Base-by-base conservation (phyloP, 2,888 invertebrate genomes). In the Mellilla xanthometata region DNA sequence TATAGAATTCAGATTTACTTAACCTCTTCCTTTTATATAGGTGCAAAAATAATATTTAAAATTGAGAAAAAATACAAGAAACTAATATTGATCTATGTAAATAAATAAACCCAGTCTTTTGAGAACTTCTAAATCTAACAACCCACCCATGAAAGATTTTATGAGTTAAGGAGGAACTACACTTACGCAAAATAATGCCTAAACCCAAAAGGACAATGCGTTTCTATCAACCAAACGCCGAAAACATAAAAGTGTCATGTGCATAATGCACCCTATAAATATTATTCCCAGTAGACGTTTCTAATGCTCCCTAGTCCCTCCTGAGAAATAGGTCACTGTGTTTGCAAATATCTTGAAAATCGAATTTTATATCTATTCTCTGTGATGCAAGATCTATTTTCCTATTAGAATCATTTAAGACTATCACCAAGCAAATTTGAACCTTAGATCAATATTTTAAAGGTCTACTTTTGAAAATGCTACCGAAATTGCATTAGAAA, bases 201-300 rank as follows among this genome's bases (percentile, higher is more conserved):
- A 38, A 38, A 52, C 65, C 58, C 52, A 55, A 53, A 56, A 59
- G 58, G 62, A 65, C 68, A 68, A 78, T 77, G 58, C 53, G 46
- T 66, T 59, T 72, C 68, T 74, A 79, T 78, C 75, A 73, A 77
- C 81, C 69, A 65, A 77, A 82, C 58, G 86, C 77, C 78, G 68
- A 85, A 82, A 69, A 79, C 85, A 89, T 89, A 89, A 89, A 89
- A 87, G 73, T 76, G 89, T 89, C 89, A 85, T 72, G 78, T 79
- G 85, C 88, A 85, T 85, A 80, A 83, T 84, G 85, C 87, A 88
- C 76, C 78, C 84, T 64, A 87, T 87, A 87, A 84, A 88, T 88
- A 88, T 84, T 73, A 82, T 76, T 78, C 89, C 88, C 89, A 68
- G 60, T 65, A 68, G 83, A 81, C 72, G 64, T 65, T 52, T 56